These are phyloP conservation scores for Hydractinia echinata DNA, from an alignment of 30 jellyfish, hydroid and myxozoan genomes.

Conservation along the genomic window DNA sequence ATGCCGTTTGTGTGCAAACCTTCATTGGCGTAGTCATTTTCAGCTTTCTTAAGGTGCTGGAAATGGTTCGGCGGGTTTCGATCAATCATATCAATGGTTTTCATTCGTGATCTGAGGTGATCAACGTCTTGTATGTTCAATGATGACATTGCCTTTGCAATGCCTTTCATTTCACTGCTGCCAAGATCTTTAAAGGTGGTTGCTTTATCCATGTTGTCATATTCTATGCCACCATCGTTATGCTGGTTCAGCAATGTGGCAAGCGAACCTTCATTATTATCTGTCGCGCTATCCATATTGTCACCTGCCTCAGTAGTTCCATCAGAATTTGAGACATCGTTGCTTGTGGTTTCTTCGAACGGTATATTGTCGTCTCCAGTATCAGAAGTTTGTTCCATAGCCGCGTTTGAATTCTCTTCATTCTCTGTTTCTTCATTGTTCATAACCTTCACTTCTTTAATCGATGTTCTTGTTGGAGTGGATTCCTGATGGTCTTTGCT, in stretches of 20 bases:
- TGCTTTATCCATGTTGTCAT: slow-evolving; percentile 30
- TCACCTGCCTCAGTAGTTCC: slow-evolving; percentile 23
- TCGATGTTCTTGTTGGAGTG: background rate
- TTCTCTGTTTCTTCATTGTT: background rate
- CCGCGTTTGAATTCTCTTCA: background rate
- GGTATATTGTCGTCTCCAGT: background rate
- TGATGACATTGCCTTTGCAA: slow-evolving; percentile 21
- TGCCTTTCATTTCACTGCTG: slow-evolving; percentile 27
- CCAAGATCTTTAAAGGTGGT: slow-evolving; percentile 13
- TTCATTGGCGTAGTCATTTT: background rate
- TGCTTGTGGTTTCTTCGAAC: background rate
- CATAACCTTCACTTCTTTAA: slow-evolving; percentile 1
- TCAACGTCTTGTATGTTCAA: slow-evolving; percentile 23
- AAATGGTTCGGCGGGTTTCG: slow-evolving; percentile 1
- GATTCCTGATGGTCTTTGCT: background rate
- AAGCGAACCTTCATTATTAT: background rate
- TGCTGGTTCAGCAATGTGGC: background rate
- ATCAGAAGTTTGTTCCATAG: background rate
- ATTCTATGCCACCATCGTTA: slow-evolving; percentile 27
- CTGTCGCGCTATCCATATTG: slow-evolving; percentile 6
- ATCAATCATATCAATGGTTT: slow-evolving; percentile 20
- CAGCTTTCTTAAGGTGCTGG: background rate
- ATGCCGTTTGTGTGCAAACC: background rate
- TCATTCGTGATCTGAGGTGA: slow-evolving; percentile 17
- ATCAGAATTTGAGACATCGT: background rate